phyloP scores from a whole-genome alignment of 2,888 invertebrate species.

The Cerastis leucographa region DNA sequence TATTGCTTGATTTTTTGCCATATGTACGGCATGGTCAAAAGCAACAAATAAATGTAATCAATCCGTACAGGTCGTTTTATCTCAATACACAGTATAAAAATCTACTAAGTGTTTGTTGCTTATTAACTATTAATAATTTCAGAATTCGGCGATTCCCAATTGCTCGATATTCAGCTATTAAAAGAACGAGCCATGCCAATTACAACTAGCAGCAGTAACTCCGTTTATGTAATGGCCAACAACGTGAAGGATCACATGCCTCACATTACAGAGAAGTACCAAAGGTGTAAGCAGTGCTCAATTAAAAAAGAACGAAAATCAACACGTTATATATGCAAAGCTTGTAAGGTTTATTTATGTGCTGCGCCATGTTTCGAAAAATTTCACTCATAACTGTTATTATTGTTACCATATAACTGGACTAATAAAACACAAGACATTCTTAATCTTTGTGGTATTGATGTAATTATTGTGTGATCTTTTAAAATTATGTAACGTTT shows the following conservation, averaged over 20 bases:
- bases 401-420: not conserved
- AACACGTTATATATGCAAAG: not conserved
- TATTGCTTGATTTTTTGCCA: too few relatives aligned
- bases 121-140: not conserved
- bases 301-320: not conserved
- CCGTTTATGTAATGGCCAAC: not conserved
- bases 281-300: not conserved
- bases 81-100: not conserved
- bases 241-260: not conserved
- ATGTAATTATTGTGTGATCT: not conserved
- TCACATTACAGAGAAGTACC: not conserved
- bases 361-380: not conserved
- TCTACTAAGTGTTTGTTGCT: not conserved
- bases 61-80: not conserved
- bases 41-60: not conserved
- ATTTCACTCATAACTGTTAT: not conserved
- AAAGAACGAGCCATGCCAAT: not conserved
- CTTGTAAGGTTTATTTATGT: slow-evolving; percentile 1
- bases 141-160: not conserved
- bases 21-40: not conserved
- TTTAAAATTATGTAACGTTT: too few relatives aligned
- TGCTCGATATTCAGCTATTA: not conserved
- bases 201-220: not conserved
- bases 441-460: not conserved
- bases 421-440: not conserved